These are phyloP conservation scores for Sabellastarte sp. DNA, from an alignment of 2,888 invertebrate genomes.

Conservation along the genomic window DNA sequence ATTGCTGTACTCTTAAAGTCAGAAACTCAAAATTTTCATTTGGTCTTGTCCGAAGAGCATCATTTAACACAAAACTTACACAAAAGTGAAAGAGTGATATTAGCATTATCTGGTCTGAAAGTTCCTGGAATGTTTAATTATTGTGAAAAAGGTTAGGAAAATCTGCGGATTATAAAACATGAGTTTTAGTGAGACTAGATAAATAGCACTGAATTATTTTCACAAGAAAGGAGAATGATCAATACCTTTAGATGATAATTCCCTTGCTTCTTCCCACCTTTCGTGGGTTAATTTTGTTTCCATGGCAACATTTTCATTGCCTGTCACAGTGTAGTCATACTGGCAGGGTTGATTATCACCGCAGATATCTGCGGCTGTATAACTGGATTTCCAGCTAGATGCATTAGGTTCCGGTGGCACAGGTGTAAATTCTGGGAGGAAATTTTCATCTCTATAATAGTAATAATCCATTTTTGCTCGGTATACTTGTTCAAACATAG, in stretches of 20 bases:
- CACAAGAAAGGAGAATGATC: too few relatives aligned
- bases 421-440: background rate
- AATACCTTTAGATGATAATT: background rate
- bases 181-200: too few relatives aligned
- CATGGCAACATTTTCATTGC: background rate
- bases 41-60: too few relatives aligned
- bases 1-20: too few relatives aligned
- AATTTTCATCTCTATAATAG: background rate
- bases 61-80: too few relatives aligned
- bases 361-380: background rate
- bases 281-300: background rate
- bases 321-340: constrained; percentile 1
- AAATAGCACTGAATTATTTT: too few relatives aligned
- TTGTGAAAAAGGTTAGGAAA: too few relatives aligned
- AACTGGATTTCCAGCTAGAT: background rate
- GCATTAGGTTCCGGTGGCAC: background rate
- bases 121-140: too few relatives aligned
- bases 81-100: too few relatives aligned
- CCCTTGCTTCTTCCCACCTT: background rate
- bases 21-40: too few relatives aligned
- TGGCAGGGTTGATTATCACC: background rate
- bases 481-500: background rate
- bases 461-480: background rate
- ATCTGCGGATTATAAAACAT: too few relatives aligned
- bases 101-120: too few relatives aligned